A percentile compares a stretch with the other conserved stretches of the same genome.
Conservation (phyloP, 2,888 invertebrate genomes). For the Gasteruption jaculator region DNA sequence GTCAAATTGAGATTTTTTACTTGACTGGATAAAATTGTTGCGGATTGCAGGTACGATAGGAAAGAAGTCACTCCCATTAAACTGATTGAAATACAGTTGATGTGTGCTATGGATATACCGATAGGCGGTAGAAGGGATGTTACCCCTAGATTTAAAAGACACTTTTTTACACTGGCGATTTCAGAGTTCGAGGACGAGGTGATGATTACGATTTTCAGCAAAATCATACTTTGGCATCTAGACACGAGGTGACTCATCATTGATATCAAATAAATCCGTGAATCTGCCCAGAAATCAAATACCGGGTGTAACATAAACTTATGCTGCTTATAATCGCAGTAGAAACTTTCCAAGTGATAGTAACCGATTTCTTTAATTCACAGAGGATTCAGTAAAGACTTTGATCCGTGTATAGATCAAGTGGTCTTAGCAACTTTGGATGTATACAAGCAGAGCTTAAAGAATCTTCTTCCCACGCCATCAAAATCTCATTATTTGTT, state of each 20-base stretch:
- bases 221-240: constrained; percentile 92
- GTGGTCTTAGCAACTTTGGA: constrained; percentile 82
- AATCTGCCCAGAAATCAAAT: too few species aligned
- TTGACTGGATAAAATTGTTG: too few species aligned
- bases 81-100: constrained; percentile 69
- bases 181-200: constrained; percentile 86
- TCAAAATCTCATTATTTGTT: constrained; percentile 93
- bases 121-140: constrained; percentile 80
- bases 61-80: constrained; percentile 75
- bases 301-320: too few species aligned
- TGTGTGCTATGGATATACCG: constrained; percentile 81
- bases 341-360: too few species aligned
- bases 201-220: constrained; percentile 79
- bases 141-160: constrained; percentile 80
- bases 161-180: constrained; percentile 80
- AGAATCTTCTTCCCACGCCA: constrained; percentile 86
- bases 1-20: constrained; percentile 5
- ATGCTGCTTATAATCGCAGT: too few species aligned
- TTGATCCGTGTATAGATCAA: constrained; percentile 87
- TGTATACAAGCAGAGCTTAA: constrained; percentile 78
- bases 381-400: constrained; percentile 85
- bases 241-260: constrained; percentile 90
- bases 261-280: too few species aligned
- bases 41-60: constrained; percentile 64
- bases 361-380: constrained; percentile 14